Evolutionary conservation across 1,140 invertebrate genomes (phyloP).

Genomic region (Conus ventricosus): DNA sequence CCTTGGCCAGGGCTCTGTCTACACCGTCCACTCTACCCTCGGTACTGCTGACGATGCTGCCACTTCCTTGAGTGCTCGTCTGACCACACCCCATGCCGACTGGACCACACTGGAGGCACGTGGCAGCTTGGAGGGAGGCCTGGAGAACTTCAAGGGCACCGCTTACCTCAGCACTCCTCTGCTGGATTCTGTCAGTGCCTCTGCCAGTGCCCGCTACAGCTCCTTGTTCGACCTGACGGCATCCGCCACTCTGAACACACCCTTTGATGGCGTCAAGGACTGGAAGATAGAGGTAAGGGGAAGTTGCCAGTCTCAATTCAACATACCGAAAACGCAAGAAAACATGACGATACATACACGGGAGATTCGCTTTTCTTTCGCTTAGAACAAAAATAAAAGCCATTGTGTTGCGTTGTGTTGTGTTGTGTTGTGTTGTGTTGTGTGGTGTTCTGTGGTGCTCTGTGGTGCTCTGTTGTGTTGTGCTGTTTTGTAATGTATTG

Average conservation of each 20-base stretch:
- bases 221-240: background rate
- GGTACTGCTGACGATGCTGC: background rate
- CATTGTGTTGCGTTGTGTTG: too few species aligned
- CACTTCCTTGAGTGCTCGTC: background rate
- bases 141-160: constrained; percentile 18
- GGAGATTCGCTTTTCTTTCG: too few species aligned
- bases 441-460: too few species aligned
- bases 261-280: constrained; percentile 39
- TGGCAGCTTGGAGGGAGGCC: background rate
- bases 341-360: too few species aligned
- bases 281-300: constrained; percentile 32
- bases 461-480: too few species aligned
- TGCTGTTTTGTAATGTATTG: too few species aligned
- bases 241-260: constrained; percentile 19
- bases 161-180: constrained; percentile 26
- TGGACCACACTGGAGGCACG: constrained; percentile 19
- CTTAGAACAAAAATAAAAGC: too few species aligned
- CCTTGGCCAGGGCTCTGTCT: constrained; percentile 18
- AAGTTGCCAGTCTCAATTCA: too few species aligned
- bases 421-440: too few species aligned
- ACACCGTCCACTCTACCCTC: background rate
- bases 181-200: background rate
- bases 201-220: background rate
- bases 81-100: constrained; percentile 26
- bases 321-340: too few species aligned